These are phyloP conservation scores for Drosophila engyochracea DNA, from an alignment of 2,888 invertebrate species.

Conservation along the genomic window DNA sequence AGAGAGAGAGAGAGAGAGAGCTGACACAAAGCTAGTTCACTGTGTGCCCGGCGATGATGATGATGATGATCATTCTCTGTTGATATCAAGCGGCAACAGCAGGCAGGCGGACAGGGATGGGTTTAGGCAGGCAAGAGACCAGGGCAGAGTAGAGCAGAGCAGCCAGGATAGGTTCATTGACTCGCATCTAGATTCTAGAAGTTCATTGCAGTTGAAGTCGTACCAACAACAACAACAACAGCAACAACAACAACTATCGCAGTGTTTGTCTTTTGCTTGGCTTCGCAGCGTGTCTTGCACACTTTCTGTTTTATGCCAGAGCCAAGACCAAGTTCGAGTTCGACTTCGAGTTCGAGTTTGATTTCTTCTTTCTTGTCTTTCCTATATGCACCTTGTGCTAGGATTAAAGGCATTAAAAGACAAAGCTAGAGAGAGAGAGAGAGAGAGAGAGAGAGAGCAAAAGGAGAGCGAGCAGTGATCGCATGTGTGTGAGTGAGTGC, in stretches of 20 bases:
- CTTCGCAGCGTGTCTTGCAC: conserved; percentile 75
- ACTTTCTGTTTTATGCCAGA: conserved; percentile 73
- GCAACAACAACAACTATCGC: conserved; percentile 47
- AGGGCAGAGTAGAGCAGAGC: conserved; percentile 26
- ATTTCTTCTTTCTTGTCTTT: conserved; percentile 8
- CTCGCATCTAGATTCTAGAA: conserved; percentile 77
- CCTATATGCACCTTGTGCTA: conserved; percentile 76
- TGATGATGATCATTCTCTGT: conserved; percentile 72
- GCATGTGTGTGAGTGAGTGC: conserved; percentile 47
- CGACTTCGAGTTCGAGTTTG: conserved; percentile 14
- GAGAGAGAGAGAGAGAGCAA: conserved; percentile 3
- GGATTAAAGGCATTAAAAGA: conserved; percentile 78
- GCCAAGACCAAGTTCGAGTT: conserved; percentile 7
- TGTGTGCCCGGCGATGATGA: conserved; percentile 54
- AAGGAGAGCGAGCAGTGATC: conserved; percentile 46
- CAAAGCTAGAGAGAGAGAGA: conserved; percentile 12
- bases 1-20: conserved; percentile 12
- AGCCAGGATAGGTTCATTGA: conserved; percentile 80
- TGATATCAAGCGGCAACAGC: conserved; percentile 67
- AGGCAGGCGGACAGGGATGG: conserved; percentile 26
- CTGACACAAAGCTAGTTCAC: conserved; percentile 70
- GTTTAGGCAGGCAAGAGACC: conserved; percentile 15
- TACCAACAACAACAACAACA: conserved; percentile 41
- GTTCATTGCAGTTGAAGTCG: conserved; percentile 78
- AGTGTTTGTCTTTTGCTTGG: conserved; percentile 69